A percentile compares a stretch with the other conserved stretches of the same genome.
These are phyloP conservation scores for Rhinolophus sinicus DNA, from an alignment of 2,113 vertebrate genomes.

Conservation along the genomic window DNA sequence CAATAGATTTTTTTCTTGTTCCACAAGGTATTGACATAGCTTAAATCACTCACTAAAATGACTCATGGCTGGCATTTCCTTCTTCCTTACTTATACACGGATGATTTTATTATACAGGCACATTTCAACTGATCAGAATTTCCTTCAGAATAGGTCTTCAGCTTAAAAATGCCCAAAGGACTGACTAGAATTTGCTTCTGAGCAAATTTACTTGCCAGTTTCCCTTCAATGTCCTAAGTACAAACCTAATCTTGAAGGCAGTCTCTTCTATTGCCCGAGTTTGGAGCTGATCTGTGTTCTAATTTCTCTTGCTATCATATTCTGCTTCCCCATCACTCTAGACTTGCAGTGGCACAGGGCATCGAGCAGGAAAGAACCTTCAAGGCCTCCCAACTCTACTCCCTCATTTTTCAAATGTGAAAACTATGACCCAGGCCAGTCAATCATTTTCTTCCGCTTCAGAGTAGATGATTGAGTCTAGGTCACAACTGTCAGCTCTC, in stretches of 20 bases:
- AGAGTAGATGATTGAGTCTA: not conserved
- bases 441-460: not conserved
- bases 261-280: not conserved
- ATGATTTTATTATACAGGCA: not conserved
- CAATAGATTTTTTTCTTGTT: slow-evolving; percentile 40
- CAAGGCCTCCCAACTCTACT: not conserved
- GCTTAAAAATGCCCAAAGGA: not conserved
- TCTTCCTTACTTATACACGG: slow-evolving; percentile 7
- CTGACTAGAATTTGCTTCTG: not conserved
- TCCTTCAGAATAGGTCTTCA: not conserved
- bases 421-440: not conserved
- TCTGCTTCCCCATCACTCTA: not conserved
- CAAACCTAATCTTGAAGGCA: not conserved
- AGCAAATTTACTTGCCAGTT: not conserved
- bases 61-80: not conserved
- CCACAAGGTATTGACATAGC: slow-evolving; percentile 38
- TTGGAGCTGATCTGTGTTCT: not conserved
- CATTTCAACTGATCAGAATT: slow-evolving; percentile 33
- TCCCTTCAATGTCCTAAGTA: not conserved
- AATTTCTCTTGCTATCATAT: not conserved
- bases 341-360: not conserved
- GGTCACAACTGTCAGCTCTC: not conserved
- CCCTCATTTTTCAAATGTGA: not conserved
- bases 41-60: not conserved
- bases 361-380: not conserved